These are phyloP conservation scores for Diadumene lineata DNA, from an alignment of 92 coral and sea anemone genomes.

Conservation along the genomic window DNA sequence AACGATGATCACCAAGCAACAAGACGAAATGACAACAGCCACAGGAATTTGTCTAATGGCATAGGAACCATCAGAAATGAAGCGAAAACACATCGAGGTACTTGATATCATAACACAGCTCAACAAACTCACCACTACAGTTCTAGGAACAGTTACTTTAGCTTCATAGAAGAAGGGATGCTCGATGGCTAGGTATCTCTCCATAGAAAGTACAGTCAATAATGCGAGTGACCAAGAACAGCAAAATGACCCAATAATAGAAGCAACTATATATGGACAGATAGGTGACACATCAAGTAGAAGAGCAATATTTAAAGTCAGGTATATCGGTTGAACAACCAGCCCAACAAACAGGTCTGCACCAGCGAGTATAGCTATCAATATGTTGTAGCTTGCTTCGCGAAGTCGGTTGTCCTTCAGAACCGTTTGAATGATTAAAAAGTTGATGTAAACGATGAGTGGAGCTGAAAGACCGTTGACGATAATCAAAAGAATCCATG, in stretches of 20 bases:
- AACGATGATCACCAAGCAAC: neutral
- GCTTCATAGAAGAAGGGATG: neutral
- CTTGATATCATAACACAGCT: neutral
- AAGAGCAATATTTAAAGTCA: neutral
- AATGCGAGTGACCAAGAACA: neutral
- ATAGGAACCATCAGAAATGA: neutral
- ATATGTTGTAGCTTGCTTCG: neutral
- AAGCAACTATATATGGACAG: neutral
- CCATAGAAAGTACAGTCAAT: neutral
- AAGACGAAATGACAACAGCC: neutral
- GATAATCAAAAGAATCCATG: neutral
- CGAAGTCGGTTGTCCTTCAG: neutral
- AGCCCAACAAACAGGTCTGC: slow-evolving; percentile 2
- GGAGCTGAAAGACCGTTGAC: slow-evolving; percentile 13
- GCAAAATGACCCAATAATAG: neutral
- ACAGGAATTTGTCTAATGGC: neutral
- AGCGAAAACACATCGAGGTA: neutral
- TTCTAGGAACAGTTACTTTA: neutral
- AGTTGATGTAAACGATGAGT: neutral
- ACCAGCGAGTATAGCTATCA: neutral
- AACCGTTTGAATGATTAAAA: slow-evolving; percentile 8
- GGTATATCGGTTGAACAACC: neutral
- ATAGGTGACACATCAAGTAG: neutral
- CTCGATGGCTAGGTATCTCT: slow-evolving; percentile 19
- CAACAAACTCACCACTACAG: neutral